phyloP scores from a whole-genome alignment of 1,140 invertebrate genomes.

The Drosophila kanapiae region DNA sequence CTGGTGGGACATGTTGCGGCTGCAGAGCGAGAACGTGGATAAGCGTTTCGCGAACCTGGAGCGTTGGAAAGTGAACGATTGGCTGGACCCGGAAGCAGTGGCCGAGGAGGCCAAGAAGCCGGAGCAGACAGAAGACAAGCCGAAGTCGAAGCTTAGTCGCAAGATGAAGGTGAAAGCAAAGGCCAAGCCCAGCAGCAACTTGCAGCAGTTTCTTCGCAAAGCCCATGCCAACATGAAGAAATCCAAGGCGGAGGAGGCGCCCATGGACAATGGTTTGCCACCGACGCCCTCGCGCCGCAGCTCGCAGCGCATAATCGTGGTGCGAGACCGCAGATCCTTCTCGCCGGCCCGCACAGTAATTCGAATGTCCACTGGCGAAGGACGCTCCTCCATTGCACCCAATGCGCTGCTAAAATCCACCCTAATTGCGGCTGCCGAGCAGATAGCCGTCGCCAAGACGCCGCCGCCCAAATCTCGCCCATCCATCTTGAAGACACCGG shows the following conservation, averaged over 20 bases:
- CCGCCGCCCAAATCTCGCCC: constrained; percentile 25
- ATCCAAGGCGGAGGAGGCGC: constrained; percentile 17
- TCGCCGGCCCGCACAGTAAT: constrained; percentile 64
- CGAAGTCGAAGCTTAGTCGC: constrained; percentile 40
- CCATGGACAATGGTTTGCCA: neutral
- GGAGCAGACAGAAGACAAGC: constrained; percentile 9
- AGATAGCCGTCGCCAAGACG: constrained; percentile 17
- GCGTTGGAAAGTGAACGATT: constrained; percentile 86
- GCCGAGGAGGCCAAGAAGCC: constrained; percentile 2
- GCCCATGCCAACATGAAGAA: constrained; percentile 64
- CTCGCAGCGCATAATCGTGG: constrained; percentile 42
- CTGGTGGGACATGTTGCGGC: constrained; percentile 92
- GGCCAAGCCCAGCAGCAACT: constrained; percentile 54
- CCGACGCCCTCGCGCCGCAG: constrained; percentile 6
- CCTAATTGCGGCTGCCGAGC: constrained; percentile 49
- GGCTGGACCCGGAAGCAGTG: constrained; percentile 85
- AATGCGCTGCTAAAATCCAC: constrained; percentile 60
- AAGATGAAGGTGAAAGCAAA: constrained; percentile 40
- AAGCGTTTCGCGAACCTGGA: constrained; percentile 86
- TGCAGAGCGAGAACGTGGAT: constrained; percentile 87
- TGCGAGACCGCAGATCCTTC: constrained; percentile 64
- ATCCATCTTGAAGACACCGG: constrained; percentile 79
- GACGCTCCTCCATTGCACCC: constrained; percentile 18
- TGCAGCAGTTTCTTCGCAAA: constrained; percentile 67
- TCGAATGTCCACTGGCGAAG: constrained; percentile 46